phyloP scores from a whole-genome alignment of 2,888 invertebrate species.

The Notodonta ziczac region DNA sequence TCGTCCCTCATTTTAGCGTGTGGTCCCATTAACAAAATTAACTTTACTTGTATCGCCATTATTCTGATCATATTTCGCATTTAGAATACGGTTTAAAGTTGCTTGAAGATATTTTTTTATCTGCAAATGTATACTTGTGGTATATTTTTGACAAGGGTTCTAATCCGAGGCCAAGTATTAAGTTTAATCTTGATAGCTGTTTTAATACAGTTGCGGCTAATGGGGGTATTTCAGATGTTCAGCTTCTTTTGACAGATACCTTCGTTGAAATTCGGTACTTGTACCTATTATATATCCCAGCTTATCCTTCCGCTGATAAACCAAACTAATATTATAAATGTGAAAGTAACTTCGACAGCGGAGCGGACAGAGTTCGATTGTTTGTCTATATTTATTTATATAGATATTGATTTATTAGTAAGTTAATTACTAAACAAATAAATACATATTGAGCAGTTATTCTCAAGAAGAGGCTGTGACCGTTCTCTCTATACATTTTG shows the following conservation, averaged over 20 bases:
- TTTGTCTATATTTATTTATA: no score
- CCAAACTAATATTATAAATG: no score
- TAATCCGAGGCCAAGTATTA: slow-evolving; percentile 4
- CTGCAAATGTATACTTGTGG: neutral
- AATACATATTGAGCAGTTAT: no score
- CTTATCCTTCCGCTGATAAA: no score
- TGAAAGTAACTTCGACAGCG: no score
- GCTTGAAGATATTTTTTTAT: neutral
- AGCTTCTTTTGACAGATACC: neutral
- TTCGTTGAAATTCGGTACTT: neutral
- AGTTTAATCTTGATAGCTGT: slow-evolving; percentile 14
- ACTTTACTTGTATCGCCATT: neutral
- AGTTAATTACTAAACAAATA: no score
- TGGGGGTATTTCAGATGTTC: neutral
- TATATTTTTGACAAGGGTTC: slow-evolving; percentile 9
- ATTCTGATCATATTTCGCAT: neutral
- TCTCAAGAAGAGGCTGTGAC: no score
- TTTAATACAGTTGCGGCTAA: slow-evolving; percentile 7
- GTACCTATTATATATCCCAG: neutral
- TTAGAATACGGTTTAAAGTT: slow-evolving; percentile 7
- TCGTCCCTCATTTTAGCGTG: slow-evolving; percentile 7
- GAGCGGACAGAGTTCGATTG: no score
- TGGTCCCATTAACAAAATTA: neutral
- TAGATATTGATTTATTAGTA: no score
- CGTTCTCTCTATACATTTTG: no score